Evolutionary conservation across 1,140 invertebrate genomes (phyloP).

Genomic region (Macrosteles quadrilineatus): DNA sequence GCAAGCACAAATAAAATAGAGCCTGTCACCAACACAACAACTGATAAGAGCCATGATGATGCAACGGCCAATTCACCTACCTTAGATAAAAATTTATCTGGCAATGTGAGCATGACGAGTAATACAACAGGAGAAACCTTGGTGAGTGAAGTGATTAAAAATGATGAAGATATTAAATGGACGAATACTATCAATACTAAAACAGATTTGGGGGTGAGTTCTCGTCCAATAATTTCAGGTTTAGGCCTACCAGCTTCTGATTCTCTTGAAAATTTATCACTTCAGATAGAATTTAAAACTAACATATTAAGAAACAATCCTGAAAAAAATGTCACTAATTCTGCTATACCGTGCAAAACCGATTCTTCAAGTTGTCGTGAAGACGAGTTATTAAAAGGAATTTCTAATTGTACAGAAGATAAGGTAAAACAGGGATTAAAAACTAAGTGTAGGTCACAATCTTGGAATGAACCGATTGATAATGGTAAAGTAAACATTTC

Average conservation of each 20-base stretch:
- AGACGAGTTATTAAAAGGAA: too few species aligned
- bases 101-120: background rate
- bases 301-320: constrained; percentile 30
- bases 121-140: background rate
- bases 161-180: background rate
- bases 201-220: background rate
- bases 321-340: constrained; percentile 1
- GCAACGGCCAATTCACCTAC: background rate
- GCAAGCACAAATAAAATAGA: too few species aligned
- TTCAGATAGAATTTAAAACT: constrained; percentile 42
- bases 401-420: too few species aligned
- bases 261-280: constrained; percentile 42
- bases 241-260: constrained; percentile 32
- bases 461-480: too few species aligned
- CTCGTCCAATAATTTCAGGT: background rate
- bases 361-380: too few species aligned
- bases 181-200: background rate
- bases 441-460: too few species aligned
- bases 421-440: too few species aligned
- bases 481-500: too few species aligned
- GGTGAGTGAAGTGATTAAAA: background rate
- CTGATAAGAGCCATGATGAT: constrained; percentile 2
- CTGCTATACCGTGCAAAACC: too few species aligned
- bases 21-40: background rate
- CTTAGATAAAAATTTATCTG: background rate